Conservation (phyloP, 2,797 vertebrate species). For the Etheostoma perlongum region DNA sequence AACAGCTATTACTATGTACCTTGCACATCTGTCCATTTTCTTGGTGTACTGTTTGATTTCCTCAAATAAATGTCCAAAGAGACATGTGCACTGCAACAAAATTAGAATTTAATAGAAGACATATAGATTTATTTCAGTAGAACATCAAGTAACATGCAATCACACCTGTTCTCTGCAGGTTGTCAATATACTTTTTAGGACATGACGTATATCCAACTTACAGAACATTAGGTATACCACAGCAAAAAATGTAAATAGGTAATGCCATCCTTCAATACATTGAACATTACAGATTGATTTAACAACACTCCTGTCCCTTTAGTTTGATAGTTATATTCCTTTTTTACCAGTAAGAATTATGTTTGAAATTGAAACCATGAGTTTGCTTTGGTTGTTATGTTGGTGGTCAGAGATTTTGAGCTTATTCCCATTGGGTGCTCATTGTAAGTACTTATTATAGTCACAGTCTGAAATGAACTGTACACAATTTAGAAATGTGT, state of each 20-base stretch:
- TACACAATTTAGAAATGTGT: not conserved
- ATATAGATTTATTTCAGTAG: not conserved
- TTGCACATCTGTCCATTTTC: not conserved
- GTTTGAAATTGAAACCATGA: too few species aligned
- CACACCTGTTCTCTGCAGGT: not conserved
- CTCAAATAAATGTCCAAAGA: not conserved
- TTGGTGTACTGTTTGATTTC: not conserved
- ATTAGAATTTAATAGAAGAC: not conserved
- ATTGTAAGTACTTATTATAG: conserved; percentile 1
- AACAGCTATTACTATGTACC: not conserved
- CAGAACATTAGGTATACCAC: not conserved
- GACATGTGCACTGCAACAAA: not conserved
- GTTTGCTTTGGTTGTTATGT: conserved; percentile 13
- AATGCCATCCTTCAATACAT: not conserved
- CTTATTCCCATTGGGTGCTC: not conserved
- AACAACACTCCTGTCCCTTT: not conserved
- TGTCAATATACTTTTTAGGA: not conserved
- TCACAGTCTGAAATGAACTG: not conserved
- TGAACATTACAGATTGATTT: not conserved
- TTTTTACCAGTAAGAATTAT: not conserved
- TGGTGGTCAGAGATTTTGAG: not conserved
- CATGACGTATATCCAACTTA: not conserved
- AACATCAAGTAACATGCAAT: not conserved
- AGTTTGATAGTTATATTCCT: not conserved
- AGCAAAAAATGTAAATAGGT: not conserved